Conservation (phyloP, 2,888 invertebrate genomes). For the Meandrusa payeni region DNA sequence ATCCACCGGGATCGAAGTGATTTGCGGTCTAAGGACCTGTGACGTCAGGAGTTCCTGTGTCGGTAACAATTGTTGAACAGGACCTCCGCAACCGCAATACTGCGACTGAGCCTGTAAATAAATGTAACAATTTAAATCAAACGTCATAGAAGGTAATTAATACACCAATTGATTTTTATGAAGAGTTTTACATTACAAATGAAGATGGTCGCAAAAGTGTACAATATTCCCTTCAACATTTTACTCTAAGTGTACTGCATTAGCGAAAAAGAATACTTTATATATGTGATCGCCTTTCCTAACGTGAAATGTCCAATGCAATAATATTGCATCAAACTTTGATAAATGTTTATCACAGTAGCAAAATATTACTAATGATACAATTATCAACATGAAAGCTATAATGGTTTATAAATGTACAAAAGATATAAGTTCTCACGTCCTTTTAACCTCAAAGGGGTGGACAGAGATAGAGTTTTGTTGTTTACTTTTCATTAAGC, state of each 20-base stretch:
- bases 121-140: not conserved
- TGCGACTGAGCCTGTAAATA: constrained; percentile 32
- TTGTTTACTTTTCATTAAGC: too few relatives aligned
- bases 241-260: constrained; percentile 5
- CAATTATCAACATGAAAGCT: too few relatives aligned
- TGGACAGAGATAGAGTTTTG: too few relatives aligned
- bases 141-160: too few relatives aligned
- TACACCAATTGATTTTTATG: too few relatives aligned
- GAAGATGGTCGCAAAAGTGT: constrained; percentile 12
- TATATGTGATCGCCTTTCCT: not conserved
- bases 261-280: not conserved
- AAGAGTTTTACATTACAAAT: constrained; percentile 13
- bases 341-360: constrained; percentile 10
- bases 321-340: constrained; percentile 8
- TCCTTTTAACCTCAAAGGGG: too few relatives aligned
- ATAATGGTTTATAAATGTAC: too few relatives aligned
- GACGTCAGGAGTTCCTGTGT: constrained; percentile 7
- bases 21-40: constrained; percentile 3
- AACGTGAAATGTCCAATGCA: constrained; percentile 10
- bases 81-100: constrained; percentile 26
- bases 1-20: constrained; percentile 10
- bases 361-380: constrained; percentile 3
- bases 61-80: constrained; percentile 5
- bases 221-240: constrained; percentile 21
- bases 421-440: too few relatives aligned